Evolutionary conservation across 2,113 vertebrate genomes (phyloP).

Genomic region (Struthio camelus): DNA sequence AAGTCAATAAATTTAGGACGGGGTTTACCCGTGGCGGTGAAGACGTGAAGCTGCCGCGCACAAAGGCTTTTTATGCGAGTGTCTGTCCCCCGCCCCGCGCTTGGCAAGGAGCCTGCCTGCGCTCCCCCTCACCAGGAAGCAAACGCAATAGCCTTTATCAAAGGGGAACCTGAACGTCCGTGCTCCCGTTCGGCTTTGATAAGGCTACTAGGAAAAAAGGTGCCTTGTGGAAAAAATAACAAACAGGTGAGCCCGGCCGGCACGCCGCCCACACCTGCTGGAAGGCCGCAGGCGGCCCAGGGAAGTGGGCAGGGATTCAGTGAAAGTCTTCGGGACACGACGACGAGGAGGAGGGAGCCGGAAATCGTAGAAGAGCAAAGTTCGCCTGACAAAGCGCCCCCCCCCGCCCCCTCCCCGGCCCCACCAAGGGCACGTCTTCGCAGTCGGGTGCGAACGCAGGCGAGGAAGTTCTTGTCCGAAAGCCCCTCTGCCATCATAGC

Average conservation of each 20-base stretch:
- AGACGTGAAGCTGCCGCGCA: background rate
- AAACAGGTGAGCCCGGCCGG: background rate
- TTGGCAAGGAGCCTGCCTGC: background rate
- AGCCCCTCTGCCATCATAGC: background rate
- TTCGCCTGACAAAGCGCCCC: background rate
- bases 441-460: background rate
- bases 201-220: background rate
- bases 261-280: background rate
- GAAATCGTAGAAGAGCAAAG: background rate
- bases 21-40: background rate
- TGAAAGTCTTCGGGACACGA: background rate
- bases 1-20: background rate
- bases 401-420: too few species aligned
- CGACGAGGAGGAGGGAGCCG: background rate
- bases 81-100: background rate
- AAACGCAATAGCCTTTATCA: background rate
- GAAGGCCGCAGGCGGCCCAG: fast-evolving
- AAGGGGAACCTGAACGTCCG: background rate
- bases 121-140: background rate
- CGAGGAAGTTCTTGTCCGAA: background rate
- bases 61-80: background rate
- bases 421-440: background rate
- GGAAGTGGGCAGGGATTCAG: background rate
- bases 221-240: background rate
- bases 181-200: background rate